A percentile compares a stretch with the other conserved stretches of the same genome.
Evolutionary conservation across 2,888 invertebrate species (phyloP).

Genomic region (Oscheius myriophilus): DNA sequence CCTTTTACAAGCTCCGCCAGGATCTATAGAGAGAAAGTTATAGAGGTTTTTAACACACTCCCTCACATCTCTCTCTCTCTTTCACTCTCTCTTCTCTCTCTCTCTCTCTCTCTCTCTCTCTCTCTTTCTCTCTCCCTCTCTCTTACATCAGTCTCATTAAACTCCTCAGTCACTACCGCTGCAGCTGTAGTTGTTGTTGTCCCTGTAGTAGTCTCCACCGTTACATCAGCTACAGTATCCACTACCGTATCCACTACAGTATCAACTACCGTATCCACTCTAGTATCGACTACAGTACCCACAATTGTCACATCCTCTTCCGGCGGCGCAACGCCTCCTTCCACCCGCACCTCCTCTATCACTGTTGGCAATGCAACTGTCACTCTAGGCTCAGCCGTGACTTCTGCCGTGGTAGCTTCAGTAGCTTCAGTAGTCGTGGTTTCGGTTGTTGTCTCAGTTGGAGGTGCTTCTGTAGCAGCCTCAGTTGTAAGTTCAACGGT

Average conservation of each 20-base stretch:
- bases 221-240: no score
- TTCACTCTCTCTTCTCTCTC: not conserved
- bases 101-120: not conserved
- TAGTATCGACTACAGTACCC: no score
- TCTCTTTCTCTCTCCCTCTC: not conserved
- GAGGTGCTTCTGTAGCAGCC: not conserved
- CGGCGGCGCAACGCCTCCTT: not conserved
- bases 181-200: no score
- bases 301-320: not conserved
- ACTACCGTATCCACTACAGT: not conserved
- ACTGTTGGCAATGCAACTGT: slow-evolving; percentile 11
- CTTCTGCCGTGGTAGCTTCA: not conserved
- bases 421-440: not conserved
- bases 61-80: not conserved
- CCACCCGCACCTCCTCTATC: not conserved
- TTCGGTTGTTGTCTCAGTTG: not conserved
- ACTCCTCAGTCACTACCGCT: no score
- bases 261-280: not conserved
- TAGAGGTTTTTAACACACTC: no score
- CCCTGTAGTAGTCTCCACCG: no score
- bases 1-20: slow-evolving; percentile 7
- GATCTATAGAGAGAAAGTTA: slow-evolving; percentile 2
- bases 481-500: not conserved
- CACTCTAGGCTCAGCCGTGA: slow-evolving; percentile 5
- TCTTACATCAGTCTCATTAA: not conserved